Conservation (phyloP, 2,113 vertebrate species). For the Callaeas wilsoni region DNA sequence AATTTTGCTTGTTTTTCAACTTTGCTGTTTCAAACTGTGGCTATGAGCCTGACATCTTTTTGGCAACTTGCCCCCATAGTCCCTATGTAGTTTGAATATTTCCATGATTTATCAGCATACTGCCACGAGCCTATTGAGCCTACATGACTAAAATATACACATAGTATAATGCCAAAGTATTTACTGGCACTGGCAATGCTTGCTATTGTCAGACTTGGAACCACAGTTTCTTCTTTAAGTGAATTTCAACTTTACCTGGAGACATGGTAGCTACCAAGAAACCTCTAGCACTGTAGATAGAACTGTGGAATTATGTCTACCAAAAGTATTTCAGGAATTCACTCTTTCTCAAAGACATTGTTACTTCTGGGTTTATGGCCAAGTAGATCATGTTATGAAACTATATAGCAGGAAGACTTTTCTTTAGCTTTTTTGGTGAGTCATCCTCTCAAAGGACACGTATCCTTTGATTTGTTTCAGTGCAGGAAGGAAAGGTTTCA, state of each 20-base stretch:
- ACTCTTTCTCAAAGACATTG: not conserved
- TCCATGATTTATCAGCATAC: not conserved
- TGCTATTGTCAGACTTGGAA: not conserved
- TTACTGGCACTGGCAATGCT: not conserved
- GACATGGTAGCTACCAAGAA: not conserved
- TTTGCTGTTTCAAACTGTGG: not conserved
- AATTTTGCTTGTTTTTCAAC: not conserved
- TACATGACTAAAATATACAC: not conserved
- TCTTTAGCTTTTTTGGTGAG: conserved; percentile 5
- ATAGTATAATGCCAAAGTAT: not conserved
- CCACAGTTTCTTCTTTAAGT: not conserved
- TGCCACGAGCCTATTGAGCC: not conserved
- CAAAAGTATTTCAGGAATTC: not conserved
- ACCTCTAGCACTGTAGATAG: not conserved
- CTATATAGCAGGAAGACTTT: not conserved
- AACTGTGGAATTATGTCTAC: not conserved
- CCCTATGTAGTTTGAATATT: not conserved
- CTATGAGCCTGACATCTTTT: not conserved
- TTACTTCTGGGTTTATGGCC: not conserved
- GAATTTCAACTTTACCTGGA: not conserved
- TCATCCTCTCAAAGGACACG: conserved; percentile 22
- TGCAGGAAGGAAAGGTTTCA: not conserved
- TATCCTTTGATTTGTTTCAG: not conserved
- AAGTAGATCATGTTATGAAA: not conserved
- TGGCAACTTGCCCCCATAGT: not conserved